These are phyloP conservation scores for Ypsolopha sequella DNA, from an alignment of 2,888 invertebrate species.

Conservation along the genomic window DNA sequence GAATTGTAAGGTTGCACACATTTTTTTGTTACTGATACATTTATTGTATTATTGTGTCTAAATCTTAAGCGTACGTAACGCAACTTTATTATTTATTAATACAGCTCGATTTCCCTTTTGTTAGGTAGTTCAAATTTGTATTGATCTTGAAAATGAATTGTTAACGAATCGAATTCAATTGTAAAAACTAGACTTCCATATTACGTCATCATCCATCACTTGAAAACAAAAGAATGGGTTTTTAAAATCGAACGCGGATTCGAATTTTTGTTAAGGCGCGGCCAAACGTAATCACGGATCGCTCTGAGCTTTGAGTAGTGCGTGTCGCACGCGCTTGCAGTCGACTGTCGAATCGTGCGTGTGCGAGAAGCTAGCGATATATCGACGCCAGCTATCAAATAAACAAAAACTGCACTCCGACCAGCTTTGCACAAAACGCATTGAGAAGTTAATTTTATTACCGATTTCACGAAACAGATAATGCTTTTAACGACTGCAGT, in stretches of 20 bases:
- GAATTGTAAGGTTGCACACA: too few species aligned
- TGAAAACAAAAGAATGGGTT: background rate
- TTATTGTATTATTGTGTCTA: too few species aligned
- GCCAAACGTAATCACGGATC: conserved; percentile 13
- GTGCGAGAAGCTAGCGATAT: conserved; percentile 48
- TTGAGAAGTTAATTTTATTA: conserved; percentile 29
- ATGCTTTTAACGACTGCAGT: conserved; percentile 11
- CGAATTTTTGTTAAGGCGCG: background rate
- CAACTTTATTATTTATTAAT: too few species aligned
- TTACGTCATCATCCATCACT: conserved; percentile 12
- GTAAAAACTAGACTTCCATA: too few species aligned
- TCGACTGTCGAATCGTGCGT: conserved; percentile 50
- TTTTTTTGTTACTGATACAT: too few species aligned
- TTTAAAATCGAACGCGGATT: conserved; percentile 1
- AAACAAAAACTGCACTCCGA: conserved; percentile 51
- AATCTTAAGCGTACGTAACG: too few species aligned
- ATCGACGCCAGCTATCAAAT: conserved; percentile 50
- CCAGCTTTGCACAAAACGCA: background rate
- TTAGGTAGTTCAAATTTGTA: too few species aligned
- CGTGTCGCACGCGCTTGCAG: conserved; percentile 55
- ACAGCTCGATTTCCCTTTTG: too few species aligned
- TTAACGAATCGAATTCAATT: too few species aligned
- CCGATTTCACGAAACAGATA: conserved; percentile 31
- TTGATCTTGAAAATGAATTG: too few species aligned
- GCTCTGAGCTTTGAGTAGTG: conserved; percentile 30